A percentile compares a stretch with the other conserved stretches of the same genome.
Evolutionary conservation across 1,140 invertebrate species (phyloP).

Genomic region (Acromyrmex heyeri): DNA sequence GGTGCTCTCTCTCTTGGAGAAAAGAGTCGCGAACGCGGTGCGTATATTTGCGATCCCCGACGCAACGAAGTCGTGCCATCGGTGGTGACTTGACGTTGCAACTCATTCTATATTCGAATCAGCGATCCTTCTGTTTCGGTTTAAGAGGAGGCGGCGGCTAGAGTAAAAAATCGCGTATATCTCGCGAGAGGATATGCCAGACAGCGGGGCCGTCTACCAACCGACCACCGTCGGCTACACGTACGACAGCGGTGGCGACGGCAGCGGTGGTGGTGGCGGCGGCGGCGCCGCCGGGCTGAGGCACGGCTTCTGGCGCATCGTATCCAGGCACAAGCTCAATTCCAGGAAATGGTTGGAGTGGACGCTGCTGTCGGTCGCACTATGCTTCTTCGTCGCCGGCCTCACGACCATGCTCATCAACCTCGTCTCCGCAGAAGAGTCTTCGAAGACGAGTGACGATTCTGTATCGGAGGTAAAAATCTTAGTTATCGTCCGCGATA

Average conservation of each 20-base stretch:
- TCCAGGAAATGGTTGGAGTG: conserved; percentile 84
- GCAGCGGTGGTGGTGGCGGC: conserved; percentile 72
- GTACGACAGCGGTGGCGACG: conserved; percentile 82
- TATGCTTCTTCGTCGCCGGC: conserved; percentile 83
- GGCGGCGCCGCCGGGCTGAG: conserved; percentile 73
- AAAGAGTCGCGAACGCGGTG: not conserved
- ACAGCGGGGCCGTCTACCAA: conserved; percentile 85
- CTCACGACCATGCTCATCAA: conserved; percentile 82
- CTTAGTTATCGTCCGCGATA: not conserved
- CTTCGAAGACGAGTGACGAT: conserved; percentile 32
- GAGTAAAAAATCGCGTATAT: conserved; percentile 55
- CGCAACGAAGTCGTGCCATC: not conserved
- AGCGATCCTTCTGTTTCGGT: not conserved
- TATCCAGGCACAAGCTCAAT: conserved; percentile 85
- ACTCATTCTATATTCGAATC: not conserved
- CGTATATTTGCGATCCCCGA: not conserved
- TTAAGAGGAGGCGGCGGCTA: not conserved
- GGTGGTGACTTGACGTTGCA: not conserved
- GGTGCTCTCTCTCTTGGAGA: not conserved
- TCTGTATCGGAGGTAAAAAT: conserved; percentile 53
- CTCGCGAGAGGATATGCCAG: conserved; percentile 78
- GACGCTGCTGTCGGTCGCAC: conserved; percentile 82
- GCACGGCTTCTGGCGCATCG: conserved; percentile 82
- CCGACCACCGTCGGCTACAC: conserved; percentile 85
- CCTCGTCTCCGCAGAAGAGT: conserved; percentile 75